Evolutionary conservation across 2,113 vertebrate species (phyloP).

Genomic region (Haemorhous mexicanus): DNA sequence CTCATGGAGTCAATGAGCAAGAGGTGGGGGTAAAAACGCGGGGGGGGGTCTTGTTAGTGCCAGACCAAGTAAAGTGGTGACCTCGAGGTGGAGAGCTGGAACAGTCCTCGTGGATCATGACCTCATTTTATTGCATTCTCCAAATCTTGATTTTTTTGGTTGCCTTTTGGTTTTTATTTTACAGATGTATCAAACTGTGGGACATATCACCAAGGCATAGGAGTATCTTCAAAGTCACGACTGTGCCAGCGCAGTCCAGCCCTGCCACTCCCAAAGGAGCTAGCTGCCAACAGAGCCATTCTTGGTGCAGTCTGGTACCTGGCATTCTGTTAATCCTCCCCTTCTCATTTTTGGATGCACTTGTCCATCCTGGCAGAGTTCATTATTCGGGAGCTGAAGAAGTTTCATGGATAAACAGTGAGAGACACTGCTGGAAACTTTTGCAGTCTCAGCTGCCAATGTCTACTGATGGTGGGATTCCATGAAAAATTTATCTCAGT

Average conservation of each 20-base stretch:
- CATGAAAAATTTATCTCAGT: background rate
- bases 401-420: background rate
- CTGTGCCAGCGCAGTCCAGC: background rate
- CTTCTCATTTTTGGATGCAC: background rate
- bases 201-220: background rate
- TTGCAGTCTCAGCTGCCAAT: background rate
- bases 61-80: background rate
- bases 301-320: background rate
- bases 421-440: background rate
- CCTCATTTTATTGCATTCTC: background rate
- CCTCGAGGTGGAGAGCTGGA: background rate
- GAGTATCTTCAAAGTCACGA: background rate
- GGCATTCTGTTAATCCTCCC: background rate
- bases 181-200: background rate
- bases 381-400: background rate
- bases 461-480: background rate
- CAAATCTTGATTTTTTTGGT: background rate
- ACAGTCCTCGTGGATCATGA: background rate
- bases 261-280: background rate
- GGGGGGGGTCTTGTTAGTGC: background rate
- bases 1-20: background rate
- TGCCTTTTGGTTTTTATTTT: background rate
- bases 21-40: background rate
- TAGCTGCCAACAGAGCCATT: background rate
- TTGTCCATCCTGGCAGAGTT: fast-evolving